Conservation (phyloP, 2,113 vertebrate species). For the Paradoxurus hermaphroditus region DNA sequence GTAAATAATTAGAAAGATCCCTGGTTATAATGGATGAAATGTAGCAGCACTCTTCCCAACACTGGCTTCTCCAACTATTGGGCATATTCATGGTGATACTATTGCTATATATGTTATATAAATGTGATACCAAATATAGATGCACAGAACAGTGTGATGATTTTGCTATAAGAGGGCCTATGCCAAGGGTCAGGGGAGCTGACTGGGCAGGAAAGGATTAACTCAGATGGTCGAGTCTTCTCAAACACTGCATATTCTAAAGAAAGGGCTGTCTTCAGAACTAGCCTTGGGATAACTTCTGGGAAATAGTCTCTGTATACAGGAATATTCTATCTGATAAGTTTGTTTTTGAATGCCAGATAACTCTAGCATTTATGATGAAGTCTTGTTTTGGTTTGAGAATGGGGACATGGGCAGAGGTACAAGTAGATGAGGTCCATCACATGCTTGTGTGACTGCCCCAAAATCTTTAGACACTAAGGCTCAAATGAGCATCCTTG, state of each 20-base stretch:
- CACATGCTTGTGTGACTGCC: background rate
- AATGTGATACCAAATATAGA: background rate
- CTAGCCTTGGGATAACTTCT: background rate
- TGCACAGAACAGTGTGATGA: background rate
- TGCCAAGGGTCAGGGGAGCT: background rate
- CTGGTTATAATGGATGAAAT: background rate
- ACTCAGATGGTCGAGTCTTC: background rate
- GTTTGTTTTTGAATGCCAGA: background rate
- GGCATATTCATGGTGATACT: background rate
- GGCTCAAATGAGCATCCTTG: background rate
- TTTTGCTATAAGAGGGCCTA: background rate
- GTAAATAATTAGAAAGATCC: background rate
- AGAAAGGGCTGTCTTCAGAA: background rate
- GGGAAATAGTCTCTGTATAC: background rate
- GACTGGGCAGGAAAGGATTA: background rate
- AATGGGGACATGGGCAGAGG: background rate
- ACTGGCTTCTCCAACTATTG: background rate
- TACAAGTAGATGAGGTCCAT: background rate
- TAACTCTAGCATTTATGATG: background rate
- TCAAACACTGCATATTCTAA: background rate
- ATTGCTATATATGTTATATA: background rate
- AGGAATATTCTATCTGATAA: background rate
- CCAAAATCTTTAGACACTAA: background rate
- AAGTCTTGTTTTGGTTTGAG: background rate
- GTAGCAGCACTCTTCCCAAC: background rate